Conservation (phyloP, 2,797 vertebrate species). For the Enteromius anoplus region DNA sequence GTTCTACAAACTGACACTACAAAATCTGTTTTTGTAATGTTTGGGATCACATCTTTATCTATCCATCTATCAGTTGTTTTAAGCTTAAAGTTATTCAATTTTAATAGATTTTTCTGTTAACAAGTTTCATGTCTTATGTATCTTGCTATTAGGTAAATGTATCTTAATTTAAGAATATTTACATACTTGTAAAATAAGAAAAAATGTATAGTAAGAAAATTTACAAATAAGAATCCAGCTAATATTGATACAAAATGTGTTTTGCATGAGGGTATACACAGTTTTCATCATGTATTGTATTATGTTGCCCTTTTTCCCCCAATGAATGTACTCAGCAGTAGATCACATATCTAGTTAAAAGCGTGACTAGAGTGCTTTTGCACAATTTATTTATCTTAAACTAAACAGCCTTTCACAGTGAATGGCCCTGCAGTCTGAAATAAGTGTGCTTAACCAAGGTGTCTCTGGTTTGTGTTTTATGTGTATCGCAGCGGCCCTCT, state of each 20-base stretch:
- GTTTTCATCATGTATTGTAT: background rate
- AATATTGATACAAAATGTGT: background rate
- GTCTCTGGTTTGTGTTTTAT: constrained; percentile 22
- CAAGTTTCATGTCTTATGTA: background rate
- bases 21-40: constrained; percentile 26
- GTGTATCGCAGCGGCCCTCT: constrained; percentile 22
- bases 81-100: background rate
- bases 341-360: background rate
- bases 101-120: too few species aligned
- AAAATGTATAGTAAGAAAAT: background rate
- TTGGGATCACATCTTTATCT: too few species aligned
- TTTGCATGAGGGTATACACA: background rate
- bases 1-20: constrained; percentile 4
- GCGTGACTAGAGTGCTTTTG: background rate
- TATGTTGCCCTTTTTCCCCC: background rate
- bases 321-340: background rate
- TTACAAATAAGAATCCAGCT: background rate
- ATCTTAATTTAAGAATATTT: background rate
- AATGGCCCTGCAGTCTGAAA: constrained; percentile 16
- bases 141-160: background rate
- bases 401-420: background rate
- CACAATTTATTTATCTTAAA: background rate
- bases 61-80: too few species aligned
- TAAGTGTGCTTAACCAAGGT: constrained; percentile 13
- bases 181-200: background rate